Evolutionary conservation across 2,797 vertebrate species (phyloP).

Genomic region (Rhabdophis nuchalis): DNA sequence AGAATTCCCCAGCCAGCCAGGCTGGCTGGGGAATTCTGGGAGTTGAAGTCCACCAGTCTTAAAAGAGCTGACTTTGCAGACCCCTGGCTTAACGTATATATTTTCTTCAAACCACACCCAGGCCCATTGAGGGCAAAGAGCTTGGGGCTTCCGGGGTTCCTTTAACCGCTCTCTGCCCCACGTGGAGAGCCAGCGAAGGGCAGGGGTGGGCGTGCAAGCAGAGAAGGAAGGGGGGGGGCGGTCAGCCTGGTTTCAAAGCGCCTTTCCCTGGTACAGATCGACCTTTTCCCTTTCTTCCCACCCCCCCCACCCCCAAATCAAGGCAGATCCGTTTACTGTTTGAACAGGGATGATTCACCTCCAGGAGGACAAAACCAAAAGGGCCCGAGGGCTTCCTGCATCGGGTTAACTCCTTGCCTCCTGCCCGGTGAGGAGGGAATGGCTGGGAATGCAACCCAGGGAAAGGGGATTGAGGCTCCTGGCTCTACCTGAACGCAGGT

Average conservation of each 20-base stretch:
- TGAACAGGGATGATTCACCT: slow-evolving; percentile 50
- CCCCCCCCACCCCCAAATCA: not conserved
- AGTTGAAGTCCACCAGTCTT: too few relatives aligned
- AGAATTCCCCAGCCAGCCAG: too few relatives aligned
- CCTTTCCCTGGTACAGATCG: not conserved
- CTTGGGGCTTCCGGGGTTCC: not conserved
- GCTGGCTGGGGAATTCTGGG: too few relatives aligned
- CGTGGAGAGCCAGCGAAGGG: not conserved
- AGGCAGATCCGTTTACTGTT: slow-evolving; percentile 16
- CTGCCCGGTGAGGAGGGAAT: not conserved
- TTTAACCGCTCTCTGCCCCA: not conserved
- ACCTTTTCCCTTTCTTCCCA: not conserved
- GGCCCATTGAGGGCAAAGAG: not conserved
- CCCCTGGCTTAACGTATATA: too few relatives aligned
- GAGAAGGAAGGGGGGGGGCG: fast-evolving
- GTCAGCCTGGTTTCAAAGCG: not conserved
- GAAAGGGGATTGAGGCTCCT: not conserved
- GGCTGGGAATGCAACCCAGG: not conserved
- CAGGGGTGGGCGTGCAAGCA: not conserved
- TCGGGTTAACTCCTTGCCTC: slow-evolving; percentile 42
- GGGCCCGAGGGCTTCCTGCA: slow-evolving; percentile 16
- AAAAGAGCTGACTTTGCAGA: too few relatives aligned
- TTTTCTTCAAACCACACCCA: not conserved
- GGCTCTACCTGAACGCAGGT: not conserved
- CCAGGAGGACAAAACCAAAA: slow-evolving; percentile 56